Evolutionary conservation across 2,797 vertebrate species (phyloP).

Genomic region (Hemibagrus guttatus): DNA sequence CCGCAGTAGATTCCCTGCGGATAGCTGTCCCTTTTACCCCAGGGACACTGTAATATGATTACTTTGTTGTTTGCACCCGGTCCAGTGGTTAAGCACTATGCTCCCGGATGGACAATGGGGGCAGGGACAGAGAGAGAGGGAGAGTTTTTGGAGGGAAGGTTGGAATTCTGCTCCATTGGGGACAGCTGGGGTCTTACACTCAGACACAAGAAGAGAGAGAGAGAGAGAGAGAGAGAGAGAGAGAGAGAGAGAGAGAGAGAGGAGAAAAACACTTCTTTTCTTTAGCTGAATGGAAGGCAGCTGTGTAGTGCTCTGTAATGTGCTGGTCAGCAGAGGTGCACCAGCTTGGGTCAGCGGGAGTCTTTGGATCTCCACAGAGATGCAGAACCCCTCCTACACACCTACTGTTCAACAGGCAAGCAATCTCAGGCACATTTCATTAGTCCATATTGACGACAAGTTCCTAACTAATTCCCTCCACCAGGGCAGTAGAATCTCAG

Average conservation of each 20-base stretch:
- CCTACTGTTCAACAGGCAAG: slow-evolving; percentile 49
- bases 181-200: slow-evolving; percentile 65
- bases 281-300: slow-evolving; percentile 65
- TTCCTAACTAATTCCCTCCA: slow-evolving; percentile 1
- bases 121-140: slow-evolving; percentile 43
- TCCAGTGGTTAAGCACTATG: slow-evolving; percentile 79
- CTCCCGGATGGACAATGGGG: slow-evolving; percentile 65
- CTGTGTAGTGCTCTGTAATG: slow-evolving; percentile 59
- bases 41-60: slow-evolving; percentile 83
- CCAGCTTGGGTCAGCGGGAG: slow-evolving; percentile 45
- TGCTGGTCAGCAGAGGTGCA: slow-evolving; percentile 56
- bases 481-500: background rate
- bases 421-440: slow-evolving; percentile 38
- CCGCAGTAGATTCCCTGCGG: slow-evolving; percentile 69
- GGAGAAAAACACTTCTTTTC: slow-evolving; percentile 58
- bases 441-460: slow-evolving; percentile 46
- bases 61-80: slow-evolving; percentile 77
- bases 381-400: slow-evolving; percentile 43
- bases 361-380: slow-evolving; percentile 49
- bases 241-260: slow-evolving; percentile 39
- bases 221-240: slow-evolving; percentile 51
- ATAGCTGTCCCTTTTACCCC: slow-evolving; percentile 68
- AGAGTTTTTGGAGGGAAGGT: slow-evolving; percentile 55
- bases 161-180: slow-evolving; percentile 61
- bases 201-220: slow-evolving; percentile 48